phyloP scores from a whole-genome alignment of 2,797 vertebrate genomes.

The Pteropus rufus region DNA sequence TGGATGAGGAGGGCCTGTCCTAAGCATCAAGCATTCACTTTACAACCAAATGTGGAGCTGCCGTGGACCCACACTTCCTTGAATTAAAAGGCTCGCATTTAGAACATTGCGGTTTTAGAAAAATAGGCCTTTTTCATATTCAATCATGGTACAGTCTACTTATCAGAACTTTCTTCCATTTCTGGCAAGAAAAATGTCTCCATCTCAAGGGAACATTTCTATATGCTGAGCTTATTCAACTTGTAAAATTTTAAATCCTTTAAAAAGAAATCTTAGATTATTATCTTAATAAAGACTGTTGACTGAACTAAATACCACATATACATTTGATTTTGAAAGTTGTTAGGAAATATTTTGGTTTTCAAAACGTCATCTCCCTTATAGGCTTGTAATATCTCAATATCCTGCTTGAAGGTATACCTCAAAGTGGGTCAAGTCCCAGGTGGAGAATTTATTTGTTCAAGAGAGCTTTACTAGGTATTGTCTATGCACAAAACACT shows the following conservation, averaged over 20 bases:
- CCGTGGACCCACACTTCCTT: rapidly evolving
- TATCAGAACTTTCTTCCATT: not conserved
- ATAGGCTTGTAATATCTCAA: not conserved
- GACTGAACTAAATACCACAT: not conserved
- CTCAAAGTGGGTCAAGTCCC: not conserved
- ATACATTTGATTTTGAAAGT: not conserved
- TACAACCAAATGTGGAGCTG: not conserved
- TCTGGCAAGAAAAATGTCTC: not conserved
- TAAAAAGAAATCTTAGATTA: not conserved
- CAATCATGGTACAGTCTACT: not conserved
- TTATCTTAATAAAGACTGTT: not conserved
- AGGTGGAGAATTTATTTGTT: not conserved
- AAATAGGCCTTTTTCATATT: not conserved
- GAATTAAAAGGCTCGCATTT: not conserved
- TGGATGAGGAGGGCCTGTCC: not conserved
- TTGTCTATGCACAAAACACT: not conserved
- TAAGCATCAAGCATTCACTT: not conserved
- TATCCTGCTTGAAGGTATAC: not conserved
- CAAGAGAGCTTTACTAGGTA: not conserved
- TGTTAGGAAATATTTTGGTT: not conserved
- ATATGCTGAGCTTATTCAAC: not conserved
- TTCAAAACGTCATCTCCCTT: not conserved
- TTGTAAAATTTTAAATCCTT: not conserved
- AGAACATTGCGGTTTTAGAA: not conserved
- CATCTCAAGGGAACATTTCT: not conserved